Evolutionary conservation across 2,113 vertebrate species (phyloP).

Genomic region (Nicator chloris): DNA sequence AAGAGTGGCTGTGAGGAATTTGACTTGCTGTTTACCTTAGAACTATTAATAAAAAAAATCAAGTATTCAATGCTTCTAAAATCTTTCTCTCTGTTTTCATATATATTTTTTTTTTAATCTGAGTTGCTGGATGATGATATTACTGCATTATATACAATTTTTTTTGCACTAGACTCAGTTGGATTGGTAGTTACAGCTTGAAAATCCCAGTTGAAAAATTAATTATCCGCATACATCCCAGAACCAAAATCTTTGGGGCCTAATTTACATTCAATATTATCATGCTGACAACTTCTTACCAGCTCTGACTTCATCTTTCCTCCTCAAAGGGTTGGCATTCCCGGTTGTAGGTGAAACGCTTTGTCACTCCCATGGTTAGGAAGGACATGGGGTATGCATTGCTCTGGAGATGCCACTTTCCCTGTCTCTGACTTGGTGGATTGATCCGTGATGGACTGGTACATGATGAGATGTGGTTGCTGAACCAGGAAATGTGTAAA

Average conservation of each 20-base stretch:
- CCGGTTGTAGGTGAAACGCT: neutral
- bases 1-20: neutral
- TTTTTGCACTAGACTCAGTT: neutral
- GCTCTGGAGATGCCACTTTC: neutral
- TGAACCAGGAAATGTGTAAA: neutral
- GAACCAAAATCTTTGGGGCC: neutral
- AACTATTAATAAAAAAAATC: neutral
- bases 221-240: neutral
- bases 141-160: neutral
- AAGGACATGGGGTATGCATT: neutral
- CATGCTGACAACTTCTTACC: neutral
- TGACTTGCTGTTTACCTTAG: neutral
- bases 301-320: neutral
- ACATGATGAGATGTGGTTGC: neutral
- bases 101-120: neutral
- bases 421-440: neutral
- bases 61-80: neutral
- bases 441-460: neutral
- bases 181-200: neutral
- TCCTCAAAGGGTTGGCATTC: neutral
- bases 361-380: fast-evolving
- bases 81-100: neutral
- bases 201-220: neutral
- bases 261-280: neutral
- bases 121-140: neutral